Evolutionary conservation across 1,140 invertebrate species (phyloP).

Genomic region (Drosophila orosa): DNA sequence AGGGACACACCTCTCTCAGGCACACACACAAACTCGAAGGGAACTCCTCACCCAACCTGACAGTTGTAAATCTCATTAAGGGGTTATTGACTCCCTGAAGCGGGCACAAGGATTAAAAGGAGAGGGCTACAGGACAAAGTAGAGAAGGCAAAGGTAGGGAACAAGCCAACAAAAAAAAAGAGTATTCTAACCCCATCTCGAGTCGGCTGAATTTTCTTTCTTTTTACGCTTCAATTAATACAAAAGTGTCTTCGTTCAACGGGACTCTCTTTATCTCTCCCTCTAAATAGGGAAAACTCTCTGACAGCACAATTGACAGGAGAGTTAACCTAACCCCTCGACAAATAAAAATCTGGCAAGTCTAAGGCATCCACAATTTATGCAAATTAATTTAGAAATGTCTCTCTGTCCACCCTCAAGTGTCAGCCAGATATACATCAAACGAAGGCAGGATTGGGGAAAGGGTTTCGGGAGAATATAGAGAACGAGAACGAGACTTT

Average conservation of each 20-base stretch:
- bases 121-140: slow-evolving; percentile 14
- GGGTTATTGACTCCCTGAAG: slow-evolving; percentile 75
- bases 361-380: slow-evolving; percentile 58
- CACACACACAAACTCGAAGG: background rate
- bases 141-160: slow-evolving; percentile 12
- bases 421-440: slow-evolving; percentile 64
- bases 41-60: slow-evolving; percentile 46
- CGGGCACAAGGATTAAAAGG: slow-evolving; percentile 62
- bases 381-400: slow-evolving; percentile 76
- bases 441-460: slow-evolving; percentile 20
- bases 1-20: slow-evolving; percentile 57
- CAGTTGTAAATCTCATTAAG: slow-evolving; percentile 82
- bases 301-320: slow-evolving; percentile 62
- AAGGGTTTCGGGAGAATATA: slow-evolving; percentile 1
- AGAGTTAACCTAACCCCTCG: slow-evolving; percentile 51
- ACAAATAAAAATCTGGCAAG: slow-evolving; percentile 55
- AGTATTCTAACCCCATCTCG: slow-evolving; percentile 31
- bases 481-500: slow-evolving; percentile 29
- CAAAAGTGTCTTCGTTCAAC: slow-evolving; percentile 70
- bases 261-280: slow-evolving; percentile 6
- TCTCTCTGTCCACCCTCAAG: slow-evolving; percentile 77
- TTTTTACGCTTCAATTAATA: slow-evolving; percentile 83
- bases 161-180: slow-evolving; percentile 12
- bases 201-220: slow-evolving; percentile 68
- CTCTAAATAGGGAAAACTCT: slow-evolving; percentile 47